phyloP scores from a whole-genome alignment of 2,797 vertebrate genomes.

The Characodon lateralis region DNA sequence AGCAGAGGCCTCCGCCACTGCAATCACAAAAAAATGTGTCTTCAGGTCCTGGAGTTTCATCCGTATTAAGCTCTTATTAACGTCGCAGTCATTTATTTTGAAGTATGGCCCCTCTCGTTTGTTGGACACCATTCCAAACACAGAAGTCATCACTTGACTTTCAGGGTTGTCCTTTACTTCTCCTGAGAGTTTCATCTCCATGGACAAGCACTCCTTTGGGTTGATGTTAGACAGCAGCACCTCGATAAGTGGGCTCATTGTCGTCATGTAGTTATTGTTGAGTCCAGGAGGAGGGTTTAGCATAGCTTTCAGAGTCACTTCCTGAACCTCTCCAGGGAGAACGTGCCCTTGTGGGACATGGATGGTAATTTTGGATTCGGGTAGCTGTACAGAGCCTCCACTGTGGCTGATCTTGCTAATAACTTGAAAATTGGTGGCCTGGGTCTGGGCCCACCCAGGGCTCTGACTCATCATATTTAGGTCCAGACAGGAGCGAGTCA shows the following conservation, averaged over 20 bases:
- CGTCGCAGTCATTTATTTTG: conserved; percentile 83
- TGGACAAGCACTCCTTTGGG: conserved; percentile 82
- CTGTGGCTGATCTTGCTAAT: conserved; percentile 85
- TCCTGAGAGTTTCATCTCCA: conserved; percentile 90
- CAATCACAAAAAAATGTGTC: conserved; percentile 87
- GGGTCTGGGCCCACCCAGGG: conserved; percentile 97
- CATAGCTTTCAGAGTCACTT: conserved; percentile 89
- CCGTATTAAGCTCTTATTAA: conserved; percentile 88
- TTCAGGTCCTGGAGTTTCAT: conserved; percentile 86
- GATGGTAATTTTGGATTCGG: conserved; percentile 86
- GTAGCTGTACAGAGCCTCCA: conserved; percentile 89
- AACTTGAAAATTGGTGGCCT: conserved; percentile 86
- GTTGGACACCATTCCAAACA: conserved; percentile 85
- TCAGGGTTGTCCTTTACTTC: conserved; percentile 88
- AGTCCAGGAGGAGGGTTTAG: conserved; percentile 89
- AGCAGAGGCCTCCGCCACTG: conserved; percentile 83
- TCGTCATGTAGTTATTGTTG: conserved; percentile 88
- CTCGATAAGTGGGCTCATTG: conserved; percentile 91
- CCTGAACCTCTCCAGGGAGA: conserved; percentile 88
- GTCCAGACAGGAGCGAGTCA: conserved; percentile 93
- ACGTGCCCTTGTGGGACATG: conserved; percentile 91
- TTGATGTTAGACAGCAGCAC: conserved; percentile 89
- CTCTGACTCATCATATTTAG: conserved; percentile 89
- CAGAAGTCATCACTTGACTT: conserved; percentile 91
- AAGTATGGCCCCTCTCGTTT: conserved; percentile 90